Conservation (phyloP, 2,888 invertebrate species). For the Aspidapion aeneum region DNA sequence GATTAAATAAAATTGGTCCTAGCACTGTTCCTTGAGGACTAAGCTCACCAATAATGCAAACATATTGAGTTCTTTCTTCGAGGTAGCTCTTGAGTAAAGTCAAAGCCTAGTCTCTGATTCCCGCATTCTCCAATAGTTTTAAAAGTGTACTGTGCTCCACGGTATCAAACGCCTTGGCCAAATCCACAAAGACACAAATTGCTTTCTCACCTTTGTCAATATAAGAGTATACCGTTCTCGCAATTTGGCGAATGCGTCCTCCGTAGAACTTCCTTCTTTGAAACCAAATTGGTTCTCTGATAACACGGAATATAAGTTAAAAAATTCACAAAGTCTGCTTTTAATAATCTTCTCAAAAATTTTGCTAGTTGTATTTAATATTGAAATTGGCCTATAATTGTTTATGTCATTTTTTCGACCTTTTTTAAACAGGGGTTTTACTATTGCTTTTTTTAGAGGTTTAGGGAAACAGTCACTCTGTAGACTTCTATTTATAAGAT, state of each 20-base stretch:
- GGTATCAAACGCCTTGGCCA: slow-evolving; percentile 1
- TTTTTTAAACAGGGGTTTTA: not conserved
- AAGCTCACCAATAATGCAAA: not conserved
- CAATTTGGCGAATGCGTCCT: not conserved
- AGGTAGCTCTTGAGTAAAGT: not conserved
- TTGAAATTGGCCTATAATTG: not conserved
- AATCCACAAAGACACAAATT: not conserved
- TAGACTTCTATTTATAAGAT: not conserved
- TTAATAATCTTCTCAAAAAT: not conserved
- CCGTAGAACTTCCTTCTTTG: not conserved
- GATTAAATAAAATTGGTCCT: too few species aligned
- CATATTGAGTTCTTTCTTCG: not conserved
- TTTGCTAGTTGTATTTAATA: not conserved
- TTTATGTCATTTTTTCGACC: not conserved
- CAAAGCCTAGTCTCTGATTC: not conserved
- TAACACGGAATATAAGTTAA: not conserved
- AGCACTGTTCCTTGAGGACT: not conserved
- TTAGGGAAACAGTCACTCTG: not conserved
- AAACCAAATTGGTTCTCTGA: not conserved
- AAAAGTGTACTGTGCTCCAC: not conserved
- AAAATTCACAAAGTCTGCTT: not conserved
- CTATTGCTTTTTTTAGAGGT: not conserved
- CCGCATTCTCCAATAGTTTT: not conserved
- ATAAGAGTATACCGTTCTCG: too few species aligned
- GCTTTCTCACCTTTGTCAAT: not conserved